phyloP scores from a whole-genome alignment of 1,140 invertebrate genomes.

The Ceratoteleas bidentatus region DNA sequence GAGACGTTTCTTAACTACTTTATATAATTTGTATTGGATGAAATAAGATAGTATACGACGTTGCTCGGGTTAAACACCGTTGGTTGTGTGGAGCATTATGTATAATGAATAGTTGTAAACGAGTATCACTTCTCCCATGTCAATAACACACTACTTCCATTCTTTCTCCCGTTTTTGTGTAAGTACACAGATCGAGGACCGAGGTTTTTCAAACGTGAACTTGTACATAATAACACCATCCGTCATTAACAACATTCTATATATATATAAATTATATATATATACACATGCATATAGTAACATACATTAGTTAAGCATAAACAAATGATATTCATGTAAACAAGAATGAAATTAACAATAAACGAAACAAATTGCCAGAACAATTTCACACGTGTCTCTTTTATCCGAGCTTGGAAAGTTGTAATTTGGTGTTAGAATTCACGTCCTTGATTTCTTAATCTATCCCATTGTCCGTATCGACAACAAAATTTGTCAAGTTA shows the following conservation, averaged over 20 bases:
- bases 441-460: too few relatives aligned
- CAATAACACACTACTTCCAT: constrained; percentile 57
- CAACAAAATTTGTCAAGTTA: too few relatives aligned
- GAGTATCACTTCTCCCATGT: constrained; percentile 41
- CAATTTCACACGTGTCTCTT: neutral
- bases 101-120: constrained; percentile 53
- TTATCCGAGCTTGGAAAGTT: neutral
- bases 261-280: constrained; percentile 69
- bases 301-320: constrained; percentile 58
- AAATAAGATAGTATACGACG: constrained; percentile 54
- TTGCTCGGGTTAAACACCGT: constrained; percentile 38
- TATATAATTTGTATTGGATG: constrained; percentile 16
- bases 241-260: constrained; percentile 76
- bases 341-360: constrained; percentile 37
- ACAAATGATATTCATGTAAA: constrained; percentile 54
- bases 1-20: neutral
- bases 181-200: constrained; percentile 70
- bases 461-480: too few relatives aligned
- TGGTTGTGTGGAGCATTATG: constrained; percentile 41
- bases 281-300: constrained; percentile 53
- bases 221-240: constrained; percentile 80
- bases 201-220: constrained; percentile 73
- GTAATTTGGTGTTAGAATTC: constrained; percentile 4
- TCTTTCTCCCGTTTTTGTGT: constrained; percentile 32
- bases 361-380: constrained; percentile 29